A percentile compares a stretch with the other conserved stretches of the same genome.
Evolutionary conservation across 2,888 invertebrate genomes (phyloP).

Genomic region (Hirtodrosophila histrioides): DNA sequence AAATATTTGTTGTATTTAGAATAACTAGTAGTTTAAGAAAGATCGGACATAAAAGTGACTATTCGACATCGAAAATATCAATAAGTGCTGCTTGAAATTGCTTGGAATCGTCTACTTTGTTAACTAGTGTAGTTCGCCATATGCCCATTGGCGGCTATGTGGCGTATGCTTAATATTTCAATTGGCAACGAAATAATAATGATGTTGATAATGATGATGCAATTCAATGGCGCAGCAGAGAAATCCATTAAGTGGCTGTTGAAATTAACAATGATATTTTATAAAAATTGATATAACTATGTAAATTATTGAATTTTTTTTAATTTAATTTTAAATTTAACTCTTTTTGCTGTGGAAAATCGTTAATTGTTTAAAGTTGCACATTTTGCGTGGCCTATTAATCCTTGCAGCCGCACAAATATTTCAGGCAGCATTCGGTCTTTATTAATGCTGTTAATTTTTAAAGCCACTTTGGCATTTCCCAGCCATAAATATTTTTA

Average conservation of each 20-base stretch:
- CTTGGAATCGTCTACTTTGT: no score
- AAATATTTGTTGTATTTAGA: no score
- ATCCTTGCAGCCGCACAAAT: neutral
- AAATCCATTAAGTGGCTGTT: constrained; percentile 38
- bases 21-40: no score
- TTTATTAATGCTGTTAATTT: constrained; percentile 65
- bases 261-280: constrained; percentile 13
- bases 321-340: neutral
- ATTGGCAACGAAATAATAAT: constrained; percentile 43
- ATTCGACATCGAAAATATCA: no score
- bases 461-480: constrained; percentile 60
- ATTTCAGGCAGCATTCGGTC: constrained; percentile 14
- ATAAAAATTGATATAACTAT: constrained; percentile 15
- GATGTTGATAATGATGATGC: constrained; percentile 22
- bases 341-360: neutral
- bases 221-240: constrained; percentile 29
- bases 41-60: no score
- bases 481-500: constrained; percentile 42
- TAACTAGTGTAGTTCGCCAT: constrained; percentile 45
- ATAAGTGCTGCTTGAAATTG: no score
- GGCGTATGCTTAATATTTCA: constrained; percentile 60
- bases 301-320: no score
- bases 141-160: constrained; percentile 55
- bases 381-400: neutral
- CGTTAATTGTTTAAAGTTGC: neutral